These are phyloP conservation scores for Eupsittula cactorum DNA, from an alignment of 2,113 vertebrate genomes.

Conservation along the genomic window DNA sequence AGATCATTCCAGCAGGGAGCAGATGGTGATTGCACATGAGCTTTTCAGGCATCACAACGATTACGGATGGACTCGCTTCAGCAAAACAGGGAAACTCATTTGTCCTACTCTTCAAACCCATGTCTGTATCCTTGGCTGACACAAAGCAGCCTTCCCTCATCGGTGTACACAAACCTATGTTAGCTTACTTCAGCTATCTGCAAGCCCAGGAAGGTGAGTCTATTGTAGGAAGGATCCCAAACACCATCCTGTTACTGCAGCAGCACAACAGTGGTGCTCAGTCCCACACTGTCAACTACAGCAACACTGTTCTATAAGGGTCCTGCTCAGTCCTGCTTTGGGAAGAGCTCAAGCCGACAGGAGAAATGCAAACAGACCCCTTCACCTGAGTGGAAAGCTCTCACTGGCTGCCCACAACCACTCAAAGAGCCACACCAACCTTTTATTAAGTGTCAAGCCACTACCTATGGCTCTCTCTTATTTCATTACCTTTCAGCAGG, in stretches of 20 bases:
- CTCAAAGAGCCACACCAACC: background rate
- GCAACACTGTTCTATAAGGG: background rate
- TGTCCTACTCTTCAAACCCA: background rate
- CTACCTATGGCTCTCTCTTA: background rate
- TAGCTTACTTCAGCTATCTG: background rate
- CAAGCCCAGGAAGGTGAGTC: background rate
- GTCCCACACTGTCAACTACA: background rate
- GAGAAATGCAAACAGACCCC: background rate
- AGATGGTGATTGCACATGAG: background rate
- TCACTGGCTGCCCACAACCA: background rate
- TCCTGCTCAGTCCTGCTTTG: background rate
- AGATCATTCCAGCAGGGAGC: background rate
- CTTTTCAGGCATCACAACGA: background rate
- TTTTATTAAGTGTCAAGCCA: background rate
- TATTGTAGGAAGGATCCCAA: background rate
- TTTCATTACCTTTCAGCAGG: constrained; percentile 28
- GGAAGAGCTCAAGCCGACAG: background rate
- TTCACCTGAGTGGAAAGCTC: background rate
- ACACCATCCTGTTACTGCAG: background rate
- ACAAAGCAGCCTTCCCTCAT: background rate
- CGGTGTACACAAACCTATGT: fast-evolving
- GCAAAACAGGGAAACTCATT: constrained; percentile 40
- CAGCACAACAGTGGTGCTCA: background rate
- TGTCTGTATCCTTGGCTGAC: background rate
- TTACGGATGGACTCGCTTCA: constrained; percentile 15